Evolutionary conservation across 2,888 invertebrate species (phyloP).

Genomic region (Poecilobothrus nobilitatus): DNA sequence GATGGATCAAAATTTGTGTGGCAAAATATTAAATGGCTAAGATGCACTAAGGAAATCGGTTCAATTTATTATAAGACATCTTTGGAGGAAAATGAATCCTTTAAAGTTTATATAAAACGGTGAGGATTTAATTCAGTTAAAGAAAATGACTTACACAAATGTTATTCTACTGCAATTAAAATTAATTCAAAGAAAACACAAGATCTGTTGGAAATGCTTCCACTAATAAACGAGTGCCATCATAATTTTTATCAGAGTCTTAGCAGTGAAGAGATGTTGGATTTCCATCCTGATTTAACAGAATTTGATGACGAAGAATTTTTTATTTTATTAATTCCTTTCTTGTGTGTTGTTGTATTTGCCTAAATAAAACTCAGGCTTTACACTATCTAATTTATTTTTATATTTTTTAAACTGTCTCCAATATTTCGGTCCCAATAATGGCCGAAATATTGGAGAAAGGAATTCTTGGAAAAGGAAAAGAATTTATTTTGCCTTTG

Average conservation of each 20-base stretch:
- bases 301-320: not conserved
- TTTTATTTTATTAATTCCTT: no score
- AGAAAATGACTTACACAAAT: not conserved
- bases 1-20: no score
- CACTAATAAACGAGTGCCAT: slow-evolving; percentile 9
- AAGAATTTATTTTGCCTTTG: no score
- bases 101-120: not conserved
- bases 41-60: no score
- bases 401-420: no score
- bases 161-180: not conserved
- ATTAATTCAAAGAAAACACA: slow-evolving; percentile 13
- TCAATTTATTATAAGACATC: not conserved
- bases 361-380: no score
- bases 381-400: no score
- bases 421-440: no score
- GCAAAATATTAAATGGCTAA: no score
- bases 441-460: no score
- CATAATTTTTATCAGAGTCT: slow-evolving; percentile 12
- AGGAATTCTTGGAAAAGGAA: no score
- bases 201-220: slow-evolving; percentile 13
- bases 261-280: not conserved
- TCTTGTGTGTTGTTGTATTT: no score
- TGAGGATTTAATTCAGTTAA: slow-evolving; percentile 3
- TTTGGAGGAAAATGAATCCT: not conserved
- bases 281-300: not conserved